Base-by-base conservation (phyloP, 2,113 vertebrate species). In the Collichthys lucidus region DNA sequence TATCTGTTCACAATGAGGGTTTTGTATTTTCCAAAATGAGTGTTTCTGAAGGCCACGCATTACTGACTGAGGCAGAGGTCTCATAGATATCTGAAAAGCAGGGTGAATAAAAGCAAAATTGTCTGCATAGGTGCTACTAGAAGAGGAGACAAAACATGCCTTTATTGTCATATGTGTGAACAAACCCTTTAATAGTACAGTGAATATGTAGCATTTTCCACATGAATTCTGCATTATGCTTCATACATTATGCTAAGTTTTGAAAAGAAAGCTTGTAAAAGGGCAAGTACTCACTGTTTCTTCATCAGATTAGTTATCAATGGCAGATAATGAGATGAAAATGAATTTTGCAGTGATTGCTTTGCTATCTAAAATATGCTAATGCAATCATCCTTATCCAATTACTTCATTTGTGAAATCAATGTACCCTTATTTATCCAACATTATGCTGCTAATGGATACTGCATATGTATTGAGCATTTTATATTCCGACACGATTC, bases 361-460 rank as follows among this genome's bases (percentile, higher is more conserved):
- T 31, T 35, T 52, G 31, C 64, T 82, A 83, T 90, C 68, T 82
- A 62, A 84, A 90, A 88, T 88, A 92, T 91, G 90, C 87, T 88
- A 92, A 92, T 92, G 84, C 77, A 90, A 87, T 90, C 90, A 90
- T 84, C 87, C 90, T 88, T 85, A 90, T 90, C 91, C 90, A 92
- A 91, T 93, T 91, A 91, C 74, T 88, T 67, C 69, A 86, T 87
- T 92, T 90, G 86, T 85, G 61, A 83, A 92, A 93, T 91, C 82
- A 87, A 83, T 92, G 86, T 86, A 53, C 61, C 56, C 81, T 74
- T 89, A 89, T 90, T 92, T 87, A 92, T 76, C 77, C 82, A 89
- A 82, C 88, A 90, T 89, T 89, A 86, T 86, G 74, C 83, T 5
- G 11, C 66, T 89, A 92, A 90, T 91, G 49, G 73, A 56, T 71